phyloP scores from a whole-genome alignment of 2,888 invertebrate genomes.

The Scrobipalpa atriplicella region DNA sequence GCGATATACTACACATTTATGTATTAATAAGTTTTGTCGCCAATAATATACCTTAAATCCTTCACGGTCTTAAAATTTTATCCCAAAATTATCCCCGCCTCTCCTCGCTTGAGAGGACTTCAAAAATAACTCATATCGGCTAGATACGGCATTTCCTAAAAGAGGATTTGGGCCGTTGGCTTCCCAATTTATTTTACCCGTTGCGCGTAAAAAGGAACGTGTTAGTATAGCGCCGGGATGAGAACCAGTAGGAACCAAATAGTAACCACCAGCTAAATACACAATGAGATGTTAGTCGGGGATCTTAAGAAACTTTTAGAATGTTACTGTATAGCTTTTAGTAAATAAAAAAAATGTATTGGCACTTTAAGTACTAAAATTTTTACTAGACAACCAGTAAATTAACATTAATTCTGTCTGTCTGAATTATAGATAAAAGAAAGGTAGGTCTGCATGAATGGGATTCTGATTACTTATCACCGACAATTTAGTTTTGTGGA shows the following conservation, averaged over 20 bases:
- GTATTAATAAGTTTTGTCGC: not conserved
- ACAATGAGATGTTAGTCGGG: conserved; percentile 36
- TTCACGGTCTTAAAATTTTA: not conserved
- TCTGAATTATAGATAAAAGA: no score
- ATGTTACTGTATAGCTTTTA: no score
- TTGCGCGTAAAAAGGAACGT: conserved; percentile 42
- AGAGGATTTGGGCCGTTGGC: conserved; percentile 37
- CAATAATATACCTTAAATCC: not conserved
- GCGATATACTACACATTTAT: no score
- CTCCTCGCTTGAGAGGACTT: conserved; percentile 28
- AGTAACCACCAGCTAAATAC: conserved; percentile 36
- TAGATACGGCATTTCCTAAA: conserved; percentile 32
- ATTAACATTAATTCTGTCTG: no score
- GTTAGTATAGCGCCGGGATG: conserved; percentile 34
- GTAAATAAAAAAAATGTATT: no score
- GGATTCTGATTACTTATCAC: no score
- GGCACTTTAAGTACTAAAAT: no score
- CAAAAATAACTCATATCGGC: conserved; percentile 38
- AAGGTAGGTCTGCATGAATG: no score
- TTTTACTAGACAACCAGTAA: no score
- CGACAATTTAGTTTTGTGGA: no score
- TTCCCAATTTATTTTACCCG: conserved; percentile 51
- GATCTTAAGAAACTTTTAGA: no score
- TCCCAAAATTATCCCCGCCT: conserved; percentile 5
- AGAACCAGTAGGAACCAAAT: no score